A percentile compares a stretch with the other conserved stretches of the same genome.
Conservation (phyloP, 1,140 invertebrate species). For the Hetaerina americana region DNA sequence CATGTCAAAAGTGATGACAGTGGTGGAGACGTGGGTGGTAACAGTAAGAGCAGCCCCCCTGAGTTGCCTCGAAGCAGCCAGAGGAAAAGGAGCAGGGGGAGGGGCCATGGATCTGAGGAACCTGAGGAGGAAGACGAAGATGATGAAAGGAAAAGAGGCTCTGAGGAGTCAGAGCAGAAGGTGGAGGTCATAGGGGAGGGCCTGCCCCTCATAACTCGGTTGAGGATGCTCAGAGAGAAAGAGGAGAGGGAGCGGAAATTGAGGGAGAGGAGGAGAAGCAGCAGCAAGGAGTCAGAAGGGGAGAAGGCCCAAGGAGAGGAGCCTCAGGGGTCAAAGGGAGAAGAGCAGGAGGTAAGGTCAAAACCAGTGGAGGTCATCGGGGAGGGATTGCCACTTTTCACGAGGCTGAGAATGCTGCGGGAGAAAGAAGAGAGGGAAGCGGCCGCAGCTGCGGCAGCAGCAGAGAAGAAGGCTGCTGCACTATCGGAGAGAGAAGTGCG, state of each 20-base stretch:
- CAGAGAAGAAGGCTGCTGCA: no score
- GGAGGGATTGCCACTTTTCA: slow-evolving; percentile 59
- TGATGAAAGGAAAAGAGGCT: neutral
- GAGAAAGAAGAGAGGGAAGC: slow-evolving; percentile 55
- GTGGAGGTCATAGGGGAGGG: slow-evolving; percentile 50
- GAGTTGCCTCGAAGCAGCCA: slow-evolving; percentile 17
- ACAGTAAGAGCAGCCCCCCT: slow-evolving; percentile 25
- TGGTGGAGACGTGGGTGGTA: neutral
- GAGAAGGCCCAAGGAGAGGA: neutral
- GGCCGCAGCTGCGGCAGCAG: slow-evolving; percentile 6
- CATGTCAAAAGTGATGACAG: slow-evolving; percentile 24
- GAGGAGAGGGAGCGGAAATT: slow-evolving; percentile 44
- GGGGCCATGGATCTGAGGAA: neutral
- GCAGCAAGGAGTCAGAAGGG: neutral
- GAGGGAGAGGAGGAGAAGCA: neutral
- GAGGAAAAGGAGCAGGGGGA: slow-evolving; percentile 29
- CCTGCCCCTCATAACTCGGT: slow-evolving; percentile 61
- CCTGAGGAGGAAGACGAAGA: slow-evolving; percentile 6
- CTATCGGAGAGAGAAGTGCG: neutral
- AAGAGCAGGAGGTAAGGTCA: neutral
- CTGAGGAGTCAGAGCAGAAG: slow-evolving; percentile 23
- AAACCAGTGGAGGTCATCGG: slow-evolving; percentile 23
- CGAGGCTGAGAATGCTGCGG: slow-evolving; percentile 62
- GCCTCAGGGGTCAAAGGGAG: neutral
- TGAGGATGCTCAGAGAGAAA: slow-evolving; percentile 65